These are phyloP conservation scores for Pantala flavescens DNA, from an alignment of 1,140 invertebrate genomes.

Conservation along the genomic window DNA sequence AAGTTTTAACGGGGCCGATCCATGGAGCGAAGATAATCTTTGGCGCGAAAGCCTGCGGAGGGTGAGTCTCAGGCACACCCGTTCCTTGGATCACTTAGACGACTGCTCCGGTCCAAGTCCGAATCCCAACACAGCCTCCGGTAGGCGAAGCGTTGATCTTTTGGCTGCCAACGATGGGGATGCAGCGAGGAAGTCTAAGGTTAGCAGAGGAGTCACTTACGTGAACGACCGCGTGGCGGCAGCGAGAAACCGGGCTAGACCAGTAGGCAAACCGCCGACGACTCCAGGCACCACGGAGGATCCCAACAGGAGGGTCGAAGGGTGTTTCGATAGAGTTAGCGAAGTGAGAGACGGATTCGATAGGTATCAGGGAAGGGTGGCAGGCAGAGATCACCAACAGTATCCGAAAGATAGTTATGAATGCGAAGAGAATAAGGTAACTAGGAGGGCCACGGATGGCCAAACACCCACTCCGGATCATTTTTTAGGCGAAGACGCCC, in stretches of 20 bases:
- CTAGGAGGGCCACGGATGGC: constrained; percentile 21
- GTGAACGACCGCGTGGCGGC: constrained; percentile 52
- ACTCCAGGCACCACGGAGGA: neutral
- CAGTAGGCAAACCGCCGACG: constrained; percentile 18
- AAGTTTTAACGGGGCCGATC: constrained; percentile 42
- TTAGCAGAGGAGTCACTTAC: constrained; percentile 57
- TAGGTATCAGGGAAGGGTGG: neutral
- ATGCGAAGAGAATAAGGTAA: constrained; percentile 27
- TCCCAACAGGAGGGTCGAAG: no score
- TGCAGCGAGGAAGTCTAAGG: constrained; percentile 29
- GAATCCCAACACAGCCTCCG: neutral
- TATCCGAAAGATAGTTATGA: neutral
- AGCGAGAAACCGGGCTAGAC: constrained; percentile 21
- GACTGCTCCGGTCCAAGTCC: constrained; percentile 18
- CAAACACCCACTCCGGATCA: neutral
- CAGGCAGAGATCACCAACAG: neutral
- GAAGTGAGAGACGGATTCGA: neutral
- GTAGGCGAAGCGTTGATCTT: constrained; percentile 16
- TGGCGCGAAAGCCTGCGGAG: constrained; percentile 68
- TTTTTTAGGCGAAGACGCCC: constrained; percentile 4
- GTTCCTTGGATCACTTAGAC: constrained; percentile 68
- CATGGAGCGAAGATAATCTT: constrained; percentile 71
- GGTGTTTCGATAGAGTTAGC: neutral
- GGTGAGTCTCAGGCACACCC: constrained; percentile 65
- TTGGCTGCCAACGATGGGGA: constrained; percentile 18